These are phyloP conservation scores for Centrocercus urophasianus DNA, from an alignment of 2,113 vertebrate species.

Conservation along the genomic window DNA sequence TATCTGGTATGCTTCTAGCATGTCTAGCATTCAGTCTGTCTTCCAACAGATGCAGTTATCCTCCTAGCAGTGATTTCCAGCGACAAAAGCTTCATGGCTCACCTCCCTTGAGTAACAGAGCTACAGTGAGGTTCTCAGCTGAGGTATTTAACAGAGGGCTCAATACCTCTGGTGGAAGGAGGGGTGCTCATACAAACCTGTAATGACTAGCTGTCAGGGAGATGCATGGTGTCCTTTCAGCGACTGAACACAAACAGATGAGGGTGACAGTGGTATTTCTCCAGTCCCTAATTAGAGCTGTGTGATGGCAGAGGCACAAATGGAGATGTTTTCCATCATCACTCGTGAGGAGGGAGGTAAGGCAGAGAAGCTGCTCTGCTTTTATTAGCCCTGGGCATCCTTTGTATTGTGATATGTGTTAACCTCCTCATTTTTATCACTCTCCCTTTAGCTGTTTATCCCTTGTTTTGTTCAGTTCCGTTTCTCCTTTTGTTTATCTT, in stretches of 20 bases:
- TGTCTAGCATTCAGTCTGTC: not conserved
- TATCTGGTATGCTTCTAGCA: not conserved
- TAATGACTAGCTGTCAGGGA: slow-evolving; percentile 85
- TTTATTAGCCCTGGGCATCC: not conserved
- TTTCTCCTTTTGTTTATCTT: not conserved
- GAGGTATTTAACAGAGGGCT: slow-evolving; percentile 14
- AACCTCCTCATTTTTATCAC: slow-evolving; percentile 5
- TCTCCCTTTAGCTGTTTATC: slow-evolving; percentile 19
- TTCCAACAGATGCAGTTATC: not conserved
- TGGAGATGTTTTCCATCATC: slow-evolving; percentile 73
- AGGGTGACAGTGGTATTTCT: slow-evolving; percentile 75
- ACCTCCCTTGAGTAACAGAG: not conserved
- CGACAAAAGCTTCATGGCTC: not conserved
- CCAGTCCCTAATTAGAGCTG: slow-evolving; percentile 81
- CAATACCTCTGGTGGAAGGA: slow-evolving; percentile 59
- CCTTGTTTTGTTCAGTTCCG: not conserved
- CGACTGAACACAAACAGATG: slow-evolving; percentile 73
- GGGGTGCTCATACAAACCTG: slow-evolving; percentile 49
- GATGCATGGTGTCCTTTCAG: slow-evolving; percentile 82
- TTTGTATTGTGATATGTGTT: not conserved
- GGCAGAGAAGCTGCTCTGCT: slow-evolving; percentile 5
- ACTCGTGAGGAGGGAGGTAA: slow-evolving; percentile 21
- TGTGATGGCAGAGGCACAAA: slow-evolving; percentile 53
- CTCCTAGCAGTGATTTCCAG: not conserved
- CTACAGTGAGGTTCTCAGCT: not conserved